phyloP scores from a whole-genome alignment of 2,888 invertebrate species.

The Fabriciana adippe region DNA sequence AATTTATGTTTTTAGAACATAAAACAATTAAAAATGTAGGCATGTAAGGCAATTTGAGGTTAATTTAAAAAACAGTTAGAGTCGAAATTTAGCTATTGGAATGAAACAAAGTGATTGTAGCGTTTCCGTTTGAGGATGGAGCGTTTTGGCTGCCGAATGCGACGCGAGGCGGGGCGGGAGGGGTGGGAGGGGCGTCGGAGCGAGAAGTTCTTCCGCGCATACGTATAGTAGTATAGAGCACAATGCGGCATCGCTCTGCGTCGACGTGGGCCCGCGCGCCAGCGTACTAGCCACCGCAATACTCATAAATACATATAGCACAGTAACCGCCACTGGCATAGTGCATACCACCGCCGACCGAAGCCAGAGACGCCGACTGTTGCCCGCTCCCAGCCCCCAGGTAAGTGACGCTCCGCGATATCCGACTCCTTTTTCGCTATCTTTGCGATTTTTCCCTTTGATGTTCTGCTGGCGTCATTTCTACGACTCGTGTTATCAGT shows the following conservation, averaged over 20 bases:
- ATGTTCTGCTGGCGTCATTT: conserved; percentile 54
- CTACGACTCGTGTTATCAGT: conserved; percentile 47
- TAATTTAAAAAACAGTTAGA: not conserved
- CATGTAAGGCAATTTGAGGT: not conserved
- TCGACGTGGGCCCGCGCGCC: conserved; percentile 67
- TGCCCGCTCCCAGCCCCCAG: conserved; percentile 42
- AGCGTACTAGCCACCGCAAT: conserved; percentile 58
- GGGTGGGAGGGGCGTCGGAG: conserved; percentile 42
- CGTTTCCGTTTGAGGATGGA: conserved; percentile 19
- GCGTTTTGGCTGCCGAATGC: conserved; percentile 24
- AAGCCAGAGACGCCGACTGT: conserved; percentile 36
- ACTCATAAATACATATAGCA: conserved; percentile 63
- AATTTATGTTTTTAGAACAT: no score
- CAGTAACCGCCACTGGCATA: conserved; percentile 49
- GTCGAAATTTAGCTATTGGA: conserved; percentile 6
- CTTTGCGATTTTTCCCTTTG: conserved; percentile 47
- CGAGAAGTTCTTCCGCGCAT: conserved; percentile 52
- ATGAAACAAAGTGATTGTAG: conserved; percentile 14
- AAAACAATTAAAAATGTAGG: not conserved
- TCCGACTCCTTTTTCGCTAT: conserved; percentile 29
- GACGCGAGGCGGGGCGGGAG: conserved; percentile 21
- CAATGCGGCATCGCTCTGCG: conserved; percentile 73
- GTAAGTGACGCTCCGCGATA: conserved; percentile 67
- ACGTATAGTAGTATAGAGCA: conserved; percentile 63
- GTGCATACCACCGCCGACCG: conserved; percentile 46